These are phyloP conservation scores for Monomorium pharaonis DNA, from an alignment of 1,140 invertebrate species.

Conservation along the genomic window DNA sequence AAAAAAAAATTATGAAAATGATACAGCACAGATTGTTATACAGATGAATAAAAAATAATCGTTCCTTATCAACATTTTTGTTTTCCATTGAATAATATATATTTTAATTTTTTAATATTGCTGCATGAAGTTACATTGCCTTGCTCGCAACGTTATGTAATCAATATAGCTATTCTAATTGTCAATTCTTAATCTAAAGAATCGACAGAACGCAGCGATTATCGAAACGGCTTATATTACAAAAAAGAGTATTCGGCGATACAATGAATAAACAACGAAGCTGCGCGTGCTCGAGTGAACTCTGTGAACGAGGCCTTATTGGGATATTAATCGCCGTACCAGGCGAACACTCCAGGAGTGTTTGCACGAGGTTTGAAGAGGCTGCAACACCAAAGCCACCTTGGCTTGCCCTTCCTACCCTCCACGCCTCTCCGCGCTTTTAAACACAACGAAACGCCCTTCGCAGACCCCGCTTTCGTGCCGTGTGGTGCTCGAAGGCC, in stretches of 20 bases:
- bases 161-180: neutral
- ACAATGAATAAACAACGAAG: slow-evolving; percentile 81
- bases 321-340: slow-evolving; percentile 81
- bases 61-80: too few species aligned
- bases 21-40: too few species aligned
- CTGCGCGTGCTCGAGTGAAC: slow-evolving; percentile 74
- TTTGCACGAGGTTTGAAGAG: slow-evolving; percentile 81
- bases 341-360: slow-evolving; percentile 77
- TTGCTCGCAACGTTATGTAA: neutral
- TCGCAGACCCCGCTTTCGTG: slow-evolving; percentile 73
- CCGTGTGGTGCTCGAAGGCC: slow-evolving; percentile 70
- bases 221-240: slow-evolving; percentile 75
- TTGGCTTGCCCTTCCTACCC: slow-evolving; percentile 51
- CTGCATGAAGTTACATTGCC: neutral
- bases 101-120: neutral
- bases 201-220: neutral
- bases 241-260: slow-evolving; percentile 64
- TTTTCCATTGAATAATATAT: too few species aligned
- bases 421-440: slow-evolving; percentile 67
- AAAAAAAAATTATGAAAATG: too few species aligned
- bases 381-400: slow-evolving; percentile 78
- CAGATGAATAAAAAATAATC: too few species aligned
- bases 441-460: slow-evolving; percentile 78
- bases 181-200: neutral
- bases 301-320: slow-evolving; percentile 77